Base-by-base conservation (phyloP, 2,797 vertebrate genomes). In the Menidia menidia region DNA sequence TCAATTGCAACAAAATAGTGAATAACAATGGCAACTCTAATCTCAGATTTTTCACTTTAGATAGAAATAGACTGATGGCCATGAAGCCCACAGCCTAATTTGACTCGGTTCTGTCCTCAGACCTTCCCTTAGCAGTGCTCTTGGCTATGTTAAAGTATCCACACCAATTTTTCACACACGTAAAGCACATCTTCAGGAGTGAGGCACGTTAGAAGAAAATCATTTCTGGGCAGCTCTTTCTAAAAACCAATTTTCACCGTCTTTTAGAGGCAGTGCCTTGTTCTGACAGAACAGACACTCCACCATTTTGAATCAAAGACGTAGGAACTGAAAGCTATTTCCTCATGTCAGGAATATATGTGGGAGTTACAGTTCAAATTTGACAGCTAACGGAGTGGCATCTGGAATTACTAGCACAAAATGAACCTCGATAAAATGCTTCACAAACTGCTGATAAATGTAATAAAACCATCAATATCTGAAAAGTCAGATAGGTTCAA, bases 211-310 rank as follows among this genome's bases (percentile, higher is more conserved):
- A 67, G 39, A 32, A 79, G 60, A 71, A 55, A 66, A 47, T 58
- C 68, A 65, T 32, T 69, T 75, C 80, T 75, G 60, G 63, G 79
- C 57, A 63, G 74, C 9, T 69, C 52, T 60, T 71, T 57, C 70
- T 76, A 68, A 60, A 25, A 54, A 75, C 65, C 74, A 80, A 62
- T 78, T 76, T 83, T 58, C 43, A 45, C 66, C 64, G 77, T 80
- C 63, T 81, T 62, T 78, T 25, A 69, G 35, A 19, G 65, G 67
- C 51, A 74, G 59, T 63, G 30, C 4, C 53, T 74, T 71, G 51
- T 63, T 68, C 51, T 56, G 51, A 68, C 19, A 15, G 65, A 58
- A 85, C 71, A 77, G 65, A 47, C 56, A 43, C 45, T 55, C 47
- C n/a, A 25, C 56, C 31, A 45, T 61, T 63, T 70, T 60, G 33